Base-by-base conservation (phyloP, 1,140 invertebrate genomes). In the Listronotus bonariensis region DNA sequence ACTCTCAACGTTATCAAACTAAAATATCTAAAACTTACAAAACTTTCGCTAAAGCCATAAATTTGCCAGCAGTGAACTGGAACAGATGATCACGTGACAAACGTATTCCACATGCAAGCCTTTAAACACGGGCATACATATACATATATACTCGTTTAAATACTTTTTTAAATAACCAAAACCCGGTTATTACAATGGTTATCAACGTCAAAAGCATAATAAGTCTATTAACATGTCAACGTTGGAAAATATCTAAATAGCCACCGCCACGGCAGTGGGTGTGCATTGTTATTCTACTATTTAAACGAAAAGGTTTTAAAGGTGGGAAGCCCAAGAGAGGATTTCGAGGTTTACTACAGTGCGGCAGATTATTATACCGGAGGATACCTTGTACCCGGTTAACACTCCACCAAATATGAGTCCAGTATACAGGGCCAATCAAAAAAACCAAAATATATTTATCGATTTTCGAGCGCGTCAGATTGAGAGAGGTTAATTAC, bases 161-260 rank as follows among this genome's bases (percentile, higher is more conserved):
- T 20, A 41, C 12, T 31, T 55, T 55, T 55, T 55, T 41, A 41
- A 41, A 17, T 20, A 43, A 55, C 14, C 53, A 14, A n/a, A 55
- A 55, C 53, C 53, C 41, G 17, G 53, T 55, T 55, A 55, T 55
- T 55, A 55, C 38, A 55, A 42, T 43, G 53, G 53, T 55, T 55
- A 55, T 55, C 53, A 55, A 55, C 53, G 53, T 55, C 53, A 55
- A 55, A 55, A 41, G 53, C 42, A 55, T 55, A 55, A 55, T 55
- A 26, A 55, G 53, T 55, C 53, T 42, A 55, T 55, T 55, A 42
- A 55, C 18, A 42, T 55, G 38, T 55, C 36, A 48, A 48, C 45
- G 15, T 36, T 14, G 51, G 20, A 14, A 53, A 53, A 36, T 53
- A 53, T 53, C 32, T 53, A 53, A 53, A 53, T 53, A 53, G 31